Percentiles rank a stretch among this genome's conserved stretches.
Evolutionary conservation across 2,113 vertebrate genomes (phyloP).

Genomic region (Platichthys stellatus): DNA sequence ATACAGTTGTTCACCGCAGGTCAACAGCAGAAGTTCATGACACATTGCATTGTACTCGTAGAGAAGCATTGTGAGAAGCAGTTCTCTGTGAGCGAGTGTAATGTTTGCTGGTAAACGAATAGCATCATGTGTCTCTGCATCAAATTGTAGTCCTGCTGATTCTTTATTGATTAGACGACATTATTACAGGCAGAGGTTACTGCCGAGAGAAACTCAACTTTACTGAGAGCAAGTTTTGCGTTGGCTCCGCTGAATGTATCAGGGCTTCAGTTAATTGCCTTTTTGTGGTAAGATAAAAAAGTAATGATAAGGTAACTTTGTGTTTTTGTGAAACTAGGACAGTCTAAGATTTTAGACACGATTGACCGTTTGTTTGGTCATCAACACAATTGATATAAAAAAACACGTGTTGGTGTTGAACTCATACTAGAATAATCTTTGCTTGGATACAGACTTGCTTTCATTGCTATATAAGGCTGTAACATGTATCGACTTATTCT

Average conservation of each 20-base stretch:
- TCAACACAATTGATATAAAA: not conserved
- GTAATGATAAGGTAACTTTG: not conserved
- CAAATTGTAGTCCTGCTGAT: conserved; percentile 1
- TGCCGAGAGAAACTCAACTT: not conserved
- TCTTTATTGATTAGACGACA: not conserved
- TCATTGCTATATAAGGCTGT: not conserved
- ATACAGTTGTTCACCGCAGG: conserved; percentile 37
- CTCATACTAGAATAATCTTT: conserved; percentile 8
- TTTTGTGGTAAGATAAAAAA: conserved; percentile 29
- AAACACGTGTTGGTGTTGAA: not conserved
- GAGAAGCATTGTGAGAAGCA: conserved; percentile 36
- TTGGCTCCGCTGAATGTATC: too few species aligned
- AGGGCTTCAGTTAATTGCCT: conserved; percentile 12
- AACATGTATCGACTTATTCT: conserved; percentile 20
- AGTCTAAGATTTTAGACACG: not conserved
- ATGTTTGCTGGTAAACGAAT: conserved; percentile 30
- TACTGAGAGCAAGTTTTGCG: too few species aligned
- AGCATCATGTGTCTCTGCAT: not conserved
- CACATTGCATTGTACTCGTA: conserved; percentile 44
- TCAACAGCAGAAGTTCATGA: conserved; percentile 42
- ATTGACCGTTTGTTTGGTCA: conserved; percentile 9
- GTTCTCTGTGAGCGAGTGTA: conserved; percentile 26
- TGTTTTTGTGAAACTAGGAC: conserved; percentile 21
- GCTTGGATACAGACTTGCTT: conserved; percentile 9
- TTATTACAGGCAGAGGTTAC: too few species aligned